Base-by-base conservation (phyloP, 2,888 invertebrate species). In the Leptopilina drosophilae region DNA sequence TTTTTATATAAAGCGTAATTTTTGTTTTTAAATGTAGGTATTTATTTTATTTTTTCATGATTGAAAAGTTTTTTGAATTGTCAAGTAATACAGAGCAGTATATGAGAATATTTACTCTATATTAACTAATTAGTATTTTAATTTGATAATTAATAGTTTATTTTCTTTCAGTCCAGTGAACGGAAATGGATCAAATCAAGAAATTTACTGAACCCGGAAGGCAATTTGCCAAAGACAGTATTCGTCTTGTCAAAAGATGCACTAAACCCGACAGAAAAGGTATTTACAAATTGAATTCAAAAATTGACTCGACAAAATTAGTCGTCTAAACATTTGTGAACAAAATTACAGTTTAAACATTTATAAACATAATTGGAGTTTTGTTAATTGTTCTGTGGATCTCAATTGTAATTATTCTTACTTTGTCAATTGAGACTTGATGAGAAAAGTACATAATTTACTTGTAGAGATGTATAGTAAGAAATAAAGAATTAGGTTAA, bases 251-350 rank as follows among this genome's bases (percentile, higher is more conserved):
- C 64, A 99, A 99, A 93, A 96, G 99, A 92, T 99, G 99, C 93
- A 99, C 99, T 79, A 99, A 99, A 93, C 99, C 99, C 78, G 99
- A 99, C 92, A 95, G 99, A 90, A 98, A 98, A 96, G 98, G 98
- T 98, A 93, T 3, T 49, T 73, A 76, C 64, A 59, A 73, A 78
- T 64, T 78, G 20, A 8, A 69, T 78, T 5, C n/a, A 42, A 7
- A 49, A 20, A 20, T 62, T 62, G 15, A 7, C 42, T 9, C 1
- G 20, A 5, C 9, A 15, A 59, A 20, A 59, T 20, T n/a, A 9
- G 9, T 5, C 62, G 20, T 15, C 20, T 62, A 62, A 15, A 20
- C 20, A 20, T 62, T 62, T 62, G 20, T 20, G 20, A 26, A 20
- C 62, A 9, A 20, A 62, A 62, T 62, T 15, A n/a, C n/a, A 42